phyloP scores from a whole-genome alignment of 2,888 invertebrate genomes.

The Podotricha telesiphe region DNA sequence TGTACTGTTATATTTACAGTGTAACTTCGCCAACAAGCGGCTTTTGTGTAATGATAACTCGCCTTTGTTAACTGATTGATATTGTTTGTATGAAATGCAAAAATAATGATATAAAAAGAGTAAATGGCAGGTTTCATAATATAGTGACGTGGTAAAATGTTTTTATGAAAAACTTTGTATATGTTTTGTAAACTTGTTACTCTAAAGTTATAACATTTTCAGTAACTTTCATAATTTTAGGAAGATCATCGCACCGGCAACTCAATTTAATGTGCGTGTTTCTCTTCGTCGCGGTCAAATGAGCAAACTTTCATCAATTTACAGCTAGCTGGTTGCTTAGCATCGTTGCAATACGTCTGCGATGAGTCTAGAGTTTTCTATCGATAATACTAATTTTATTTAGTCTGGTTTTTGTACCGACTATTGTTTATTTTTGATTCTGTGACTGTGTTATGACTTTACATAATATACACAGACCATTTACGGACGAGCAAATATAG shows the following conservation, averaged over 20 bases:
- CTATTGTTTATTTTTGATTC: not conserved
- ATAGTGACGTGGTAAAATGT: not conserved
- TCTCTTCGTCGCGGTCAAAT: slow-evolving; percentile 46
- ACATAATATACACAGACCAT: not conserved
- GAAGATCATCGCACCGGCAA: slow-evolving; percentile 19
- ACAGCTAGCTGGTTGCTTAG: slow-evolving; percentile 46
- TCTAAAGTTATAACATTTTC: not conserved
- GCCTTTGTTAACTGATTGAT: slow-evolving; percentile 1
- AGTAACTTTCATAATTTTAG: slow-evolving; percentile 10
- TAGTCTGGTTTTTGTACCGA: not conserved
- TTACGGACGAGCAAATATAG: no score
- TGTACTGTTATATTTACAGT: not conserved
- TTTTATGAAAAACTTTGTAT: slow-evolving; percentile 3
- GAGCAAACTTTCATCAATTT: slow-evolving; percentile 50
- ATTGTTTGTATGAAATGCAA: slow-evolving; percentile 11
- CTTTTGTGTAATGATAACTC: slow-evolving; percentile 6
- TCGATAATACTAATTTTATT: slow-evolving; percentile 7
- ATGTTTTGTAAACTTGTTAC: no score
- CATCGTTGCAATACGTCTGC: slow-evolving; percentile 7
- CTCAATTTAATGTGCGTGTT: slow-evolving; percentile 39
- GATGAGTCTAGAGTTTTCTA: slow-evolving; percentile 6
- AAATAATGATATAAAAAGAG: not conserved
- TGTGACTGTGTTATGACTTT: no score
- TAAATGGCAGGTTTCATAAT: not conserved
- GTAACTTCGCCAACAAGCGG: not conserved